Evolutionary conservation across 1,140 invertebrate genomes (phyloP).

Genomic region (Drosophila eugracilis): DNA sequence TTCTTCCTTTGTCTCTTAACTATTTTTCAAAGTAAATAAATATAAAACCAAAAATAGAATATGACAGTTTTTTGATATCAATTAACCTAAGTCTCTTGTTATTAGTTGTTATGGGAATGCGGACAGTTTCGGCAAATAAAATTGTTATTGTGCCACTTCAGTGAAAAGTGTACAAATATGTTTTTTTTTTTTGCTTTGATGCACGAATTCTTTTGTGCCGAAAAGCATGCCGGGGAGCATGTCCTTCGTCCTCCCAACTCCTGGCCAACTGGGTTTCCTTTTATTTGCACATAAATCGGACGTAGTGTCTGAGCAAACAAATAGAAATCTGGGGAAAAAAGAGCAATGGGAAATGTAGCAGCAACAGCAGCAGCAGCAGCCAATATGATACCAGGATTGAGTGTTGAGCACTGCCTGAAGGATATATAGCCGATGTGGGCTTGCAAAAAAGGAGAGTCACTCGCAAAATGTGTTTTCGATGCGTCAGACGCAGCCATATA

Average conservation of each 20-base stretch:
- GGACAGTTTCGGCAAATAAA: conserved; percentile 1
- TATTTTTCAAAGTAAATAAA: neutral
- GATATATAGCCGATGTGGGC: conserved; percentile 11
- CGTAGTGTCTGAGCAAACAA: conserved; percentile 55
- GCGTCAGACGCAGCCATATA: conserved; percentile 63
- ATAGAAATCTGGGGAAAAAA: conserved; percentile 37
- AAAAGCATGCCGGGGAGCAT: conserved; percentile 4
- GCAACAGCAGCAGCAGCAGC: too few relatives aligned
- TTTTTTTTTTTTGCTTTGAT: conserved; percentile 4
- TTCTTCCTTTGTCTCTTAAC: neutral
- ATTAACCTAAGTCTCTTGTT: neutral
- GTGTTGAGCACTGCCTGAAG: conserved; percentile 31
- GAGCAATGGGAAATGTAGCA: too few relatives aligned
- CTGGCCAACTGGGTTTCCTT: conserved; percentile 1
- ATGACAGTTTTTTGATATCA: too few relatives aligned
- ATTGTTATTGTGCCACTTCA: conserved; percentile 8
- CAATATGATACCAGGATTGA: conserved; percentile 46
- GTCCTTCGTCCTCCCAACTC: conserved; percentile 15
- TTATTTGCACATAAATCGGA: conserved; percentile 55
- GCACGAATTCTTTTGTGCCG: conserved; percentile 7
- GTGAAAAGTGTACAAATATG: conserved; percentile 6
- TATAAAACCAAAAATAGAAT: neutral
- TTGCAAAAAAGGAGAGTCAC: conserved; percentile 14
- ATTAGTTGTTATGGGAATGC: conserved; percentile 10
- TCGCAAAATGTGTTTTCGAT: conserved; percentile 52